Evolutionary conservation across 2,888 invertebrate species (phyloP).

Genomic region (Alentia gelatinosa): DNA sequence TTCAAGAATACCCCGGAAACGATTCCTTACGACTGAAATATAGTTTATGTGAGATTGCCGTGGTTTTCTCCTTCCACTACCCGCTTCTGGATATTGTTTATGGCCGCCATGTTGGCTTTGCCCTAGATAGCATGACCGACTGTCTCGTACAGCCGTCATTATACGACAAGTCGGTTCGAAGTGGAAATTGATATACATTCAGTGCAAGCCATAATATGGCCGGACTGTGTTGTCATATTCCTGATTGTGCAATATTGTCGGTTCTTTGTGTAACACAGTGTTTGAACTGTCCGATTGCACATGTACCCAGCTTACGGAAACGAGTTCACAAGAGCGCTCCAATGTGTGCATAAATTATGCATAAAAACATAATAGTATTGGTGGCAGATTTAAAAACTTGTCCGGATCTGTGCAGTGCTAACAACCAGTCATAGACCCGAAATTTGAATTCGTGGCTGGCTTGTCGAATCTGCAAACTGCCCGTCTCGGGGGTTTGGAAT

Average conservation of each 20-base stretch:
- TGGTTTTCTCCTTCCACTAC: neutral
- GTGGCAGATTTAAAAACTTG: conserved; percentile 20
- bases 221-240: neutral
- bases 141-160: neutral
- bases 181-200: too few relatives aligned
- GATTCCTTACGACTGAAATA: too few relatives aligned
- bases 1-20: too few relatives aligned
- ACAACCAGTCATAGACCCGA: neutral
- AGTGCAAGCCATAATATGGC: neutral
- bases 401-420: neutral
- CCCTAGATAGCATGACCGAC: conserved; percentile 16
- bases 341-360: conserved; percentile 50
- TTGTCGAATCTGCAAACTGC: neutral
- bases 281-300: neutral
- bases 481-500: neutral
- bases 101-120: conserved; percentile 55
- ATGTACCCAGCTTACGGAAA: too few relatives aligned
- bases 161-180: too few relatives aligned
- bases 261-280: neutral
- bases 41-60: neutral
- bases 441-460: neutral
- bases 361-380: neutral
- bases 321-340: too few relatives aligned
- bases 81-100: conserved; percentile 51
- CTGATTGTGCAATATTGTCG: neutral